Base-by-base conservation (phyloP, 1,140 invertebrate species). In the Drosophila nigrodunni region DNA sequence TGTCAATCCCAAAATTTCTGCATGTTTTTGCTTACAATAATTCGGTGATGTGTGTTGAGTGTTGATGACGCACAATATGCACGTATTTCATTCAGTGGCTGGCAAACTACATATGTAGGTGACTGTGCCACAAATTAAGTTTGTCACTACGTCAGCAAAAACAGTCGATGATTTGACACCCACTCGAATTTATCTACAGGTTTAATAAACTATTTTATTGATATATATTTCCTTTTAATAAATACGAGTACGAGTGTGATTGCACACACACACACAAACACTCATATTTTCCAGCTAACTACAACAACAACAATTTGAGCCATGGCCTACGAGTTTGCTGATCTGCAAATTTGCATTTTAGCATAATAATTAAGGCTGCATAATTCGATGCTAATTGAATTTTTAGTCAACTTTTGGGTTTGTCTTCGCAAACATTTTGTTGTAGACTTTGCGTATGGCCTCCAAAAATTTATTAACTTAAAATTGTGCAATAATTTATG, bases 51-150 rank as follows among this genome's bases (percentile, higher is more conserved):
- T 5, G 60, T 30, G 30, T 52, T 15, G 6, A 21, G 47, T 13
- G 49, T 62, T 71, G 69, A 77, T 79, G 60, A 65, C 59, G 74
- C 59, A 57, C 55, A 72, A 64, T 72, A 68, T 70, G 50, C 54
- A 72, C 13, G 46, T 49, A 64, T 64, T 44, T 52, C 3, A 67
- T 59, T 30, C 37, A 39, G 44, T 30, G 3, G 34, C 34, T 10
- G 47, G 15, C 7, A n/a, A 52, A 52, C 37, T 13, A 41, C 39
- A 41, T 41, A 46, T 46, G 43, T 50, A 13, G 11, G n/a, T 30
- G 54, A 39, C 34, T 7, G 2, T 43, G 61, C 9, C 25, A 52
- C 62, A 55, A 37, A 37, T 37, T 8, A 57, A 57, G 41, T 46
- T 46, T 11, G 10, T 30, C 18, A 1, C 18, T 21, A 37, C 11